Conservation (phyloP, 2,113 vertebrate species). For the Tragelaphus buxtoni region DNA sequence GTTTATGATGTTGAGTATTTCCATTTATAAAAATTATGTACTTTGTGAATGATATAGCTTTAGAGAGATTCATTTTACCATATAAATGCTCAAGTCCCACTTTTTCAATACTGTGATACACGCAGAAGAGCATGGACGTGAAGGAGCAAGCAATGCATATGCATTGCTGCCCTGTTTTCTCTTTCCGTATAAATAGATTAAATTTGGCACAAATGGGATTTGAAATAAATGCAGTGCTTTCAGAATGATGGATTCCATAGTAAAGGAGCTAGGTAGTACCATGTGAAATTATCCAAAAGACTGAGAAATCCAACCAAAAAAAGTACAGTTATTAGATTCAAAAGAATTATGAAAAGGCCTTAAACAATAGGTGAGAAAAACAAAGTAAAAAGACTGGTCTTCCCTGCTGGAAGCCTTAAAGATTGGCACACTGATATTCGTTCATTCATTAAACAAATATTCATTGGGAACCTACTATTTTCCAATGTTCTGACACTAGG, state of each 20-base stretch:
- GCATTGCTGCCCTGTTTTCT: not conserved
- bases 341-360: not conserved
- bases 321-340: not conserved
- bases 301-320: not conserved
- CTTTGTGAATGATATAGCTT: not conserved
- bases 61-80: not conserved
- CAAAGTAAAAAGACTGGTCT: not conserved
- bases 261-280: not conserved
- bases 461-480: not conserved
- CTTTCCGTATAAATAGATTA: not conserved
- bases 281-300: constrained; percentile 13
- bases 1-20: not conserved
- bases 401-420: not conserved
- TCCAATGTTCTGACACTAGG: not conserved
- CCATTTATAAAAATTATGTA: not conserved
- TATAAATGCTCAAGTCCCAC: not conserved
- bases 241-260: not conserved
- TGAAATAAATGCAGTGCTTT: not conserved
- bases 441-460: constrained; percentile 15
- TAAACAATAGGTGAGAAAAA: not conserved
- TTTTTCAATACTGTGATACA: not conserved
- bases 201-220: not conserved
- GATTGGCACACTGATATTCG: not conserved
- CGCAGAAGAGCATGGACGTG: not conserved
- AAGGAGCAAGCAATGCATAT: not conserved